Percentiles rank a stretch among this genome's conserved stretches.
These are phyloP conservation scores for Iguana delicatissima DNA, from an alignment of 2,797 vertebrate species.

Conservation along the genomic window DNA sequence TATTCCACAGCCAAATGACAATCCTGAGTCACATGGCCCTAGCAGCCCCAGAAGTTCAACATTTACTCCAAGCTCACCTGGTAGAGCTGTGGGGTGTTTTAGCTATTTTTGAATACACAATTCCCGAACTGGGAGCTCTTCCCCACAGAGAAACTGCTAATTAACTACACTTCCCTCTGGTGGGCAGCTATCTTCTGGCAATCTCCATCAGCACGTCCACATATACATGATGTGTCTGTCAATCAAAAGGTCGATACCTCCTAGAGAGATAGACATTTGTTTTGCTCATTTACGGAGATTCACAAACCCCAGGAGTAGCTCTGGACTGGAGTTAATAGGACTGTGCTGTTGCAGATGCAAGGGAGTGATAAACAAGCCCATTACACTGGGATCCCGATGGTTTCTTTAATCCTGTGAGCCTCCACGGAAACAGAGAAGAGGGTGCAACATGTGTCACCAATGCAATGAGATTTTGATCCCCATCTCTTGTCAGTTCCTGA, in stretches of 20 bases:
- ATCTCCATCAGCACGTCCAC: rapidly evolving
- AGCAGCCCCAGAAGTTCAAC: rapidly evolving
- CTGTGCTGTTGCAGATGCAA: constrained; percentile 25
- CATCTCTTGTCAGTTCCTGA: neutral
- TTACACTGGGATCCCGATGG: neutral
- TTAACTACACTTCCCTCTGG: neutral
- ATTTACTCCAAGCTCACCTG: neutral
- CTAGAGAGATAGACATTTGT: neutral
- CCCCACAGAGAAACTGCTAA: constrained; percentile 22
- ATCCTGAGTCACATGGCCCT: neutral
- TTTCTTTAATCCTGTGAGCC: constrained; percentile 16
- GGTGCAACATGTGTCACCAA: neutral
- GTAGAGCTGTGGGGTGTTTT: neutral
- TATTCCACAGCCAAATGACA: neutral
- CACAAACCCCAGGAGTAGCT: neutral
- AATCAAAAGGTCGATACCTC: constrained; percentile 43
- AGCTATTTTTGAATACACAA: rapidly evolving
- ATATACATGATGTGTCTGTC: constrained; percentile 30
- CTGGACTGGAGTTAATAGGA: neutral
- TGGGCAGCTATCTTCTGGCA: constrained; percentile 14
- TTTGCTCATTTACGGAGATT: neutral
- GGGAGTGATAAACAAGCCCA: constrained; percentile 6
- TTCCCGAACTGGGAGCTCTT: neutral
- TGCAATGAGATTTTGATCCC: neutral
- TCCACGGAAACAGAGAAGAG: neutral